Base-by-base conservation (phyloP, 2,888 invertebrate species). In the Nomada flava region DNA sequence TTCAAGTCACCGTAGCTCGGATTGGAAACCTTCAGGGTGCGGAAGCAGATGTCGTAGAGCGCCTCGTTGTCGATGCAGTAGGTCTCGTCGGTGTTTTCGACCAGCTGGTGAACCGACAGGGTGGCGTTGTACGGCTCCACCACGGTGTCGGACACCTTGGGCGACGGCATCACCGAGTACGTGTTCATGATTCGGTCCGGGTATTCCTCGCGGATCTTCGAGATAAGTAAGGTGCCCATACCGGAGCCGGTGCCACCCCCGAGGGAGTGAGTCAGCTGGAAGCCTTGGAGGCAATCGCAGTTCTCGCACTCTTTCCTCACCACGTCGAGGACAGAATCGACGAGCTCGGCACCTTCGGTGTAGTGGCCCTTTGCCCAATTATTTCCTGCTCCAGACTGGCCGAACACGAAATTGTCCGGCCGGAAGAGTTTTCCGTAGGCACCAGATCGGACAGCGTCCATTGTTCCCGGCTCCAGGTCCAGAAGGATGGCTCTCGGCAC, bases 1-100 rank as follows among this genome's bases (percentile, higher is more conserved):
- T 98, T 98, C 86, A 98, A 95, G 94, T 98, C 98, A 88, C 98
- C 98, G 94, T 98, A 98, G 29, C 98, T 98, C 84, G 98, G 98
- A 74, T 97, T 98, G 88, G 97, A 97, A 52, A 98, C 95, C 95
- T 98, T 98, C 84, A 98, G 95, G 73, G 98, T 98, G 88, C 98
- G 96, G 95, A 98, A 98, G 95, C 98, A 98, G 94, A 98, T 98
- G 94, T 98, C 98, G 92, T 98, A 98, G 87, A 98, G 95, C 86
- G 98, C 98, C 94, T 98, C 98, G 93, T 98, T 98, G 94, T 98
- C 98, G 91, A 98, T 98, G 94, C 98, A 98, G 94, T 97, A 98
- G 47, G 98, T 97, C 94, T 98, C 98, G 93, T 98, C 98, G 62
- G 98, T 98, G 94, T 98, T 98, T 95, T 98, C 98, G 82, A 98